Evolutionary conservation across 1,140 invertebrate genomes (phyloP), one percentile per base, ranked within the genome.

Genomic region (Hyphantria cunea): DNA sequence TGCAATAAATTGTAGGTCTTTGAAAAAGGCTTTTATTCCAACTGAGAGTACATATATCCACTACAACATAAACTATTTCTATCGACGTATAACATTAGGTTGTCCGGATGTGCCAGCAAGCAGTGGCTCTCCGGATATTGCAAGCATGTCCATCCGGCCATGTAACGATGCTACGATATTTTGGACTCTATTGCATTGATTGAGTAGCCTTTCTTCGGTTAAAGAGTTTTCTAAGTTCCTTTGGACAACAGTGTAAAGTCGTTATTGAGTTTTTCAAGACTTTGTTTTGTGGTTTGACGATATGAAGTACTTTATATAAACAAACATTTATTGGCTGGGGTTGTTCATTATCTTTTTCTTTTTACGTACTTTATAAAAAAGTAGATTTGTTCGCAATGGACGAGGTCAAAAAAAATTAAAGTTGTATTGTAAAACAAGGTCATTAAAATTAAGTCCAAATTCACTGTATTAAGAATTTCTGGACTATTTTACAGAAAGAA

Each of bases 41-140:
- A 25, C 17, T 25, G 17, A 25, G 17, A 25, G 5, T 25, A 39
- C 8, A 39, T 39, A 39, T 7, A 39, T 39, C n/a, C 37, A 39
- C n/a, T 7, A 9, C 37, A n/a, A 39, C 37, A 39, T 3, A 39
- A 39, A 39, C 2, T 39, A 11, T 34, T 34, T 33, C 9, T 3
- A 0, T 1, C 12, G 14, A 37, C 12, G 8, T 12, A 13, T 33
- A 17, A n/a, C 13, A 48, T 44, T 44, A 6, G 41, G 14, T 37
- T 58, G 12, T 33, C 33, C 11, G 14, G 56, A 59, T 51, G 14
- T 52, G 31, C 11, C 9, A 7, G 12, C n/a, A 1, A 50, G 12
- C 49, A 31, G 13, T 33, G 15, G 11, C 42, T 51, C 41, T 8
- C 32, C 66, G 66, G 66, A 69, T 69, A 69, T 69, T 69, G 62